Base-by-base conservation (phyloP, 2,888 invertebrate genomes). In the Chironomus riparius region DNA sequence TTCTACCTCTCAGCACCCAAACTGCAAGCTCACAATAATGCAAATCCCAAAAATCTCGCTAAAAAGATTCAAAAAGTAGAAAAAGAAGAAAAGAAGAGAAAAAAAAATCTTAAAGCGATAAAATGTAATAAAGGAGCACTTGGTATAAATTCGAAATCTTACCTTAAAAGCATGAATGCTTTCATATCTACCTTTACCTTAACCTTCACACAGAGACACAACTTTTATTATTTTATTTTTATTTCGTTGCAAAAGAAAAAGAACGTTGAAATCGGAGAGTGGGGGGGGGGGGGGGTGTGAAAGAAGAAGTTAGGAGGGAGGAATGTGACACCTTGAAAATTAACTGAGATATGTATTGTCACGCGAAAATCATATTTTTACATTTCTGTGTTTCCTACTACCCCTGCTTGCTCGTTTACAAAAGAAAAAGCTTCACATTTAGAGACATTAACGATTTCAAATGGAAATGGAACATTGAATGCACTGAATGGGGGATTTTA, bases 81-180 rank as follows among this genome's bases (percentile, higher is more conserved):
- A 28, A 4, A 28, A 28, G 5, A 5, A 68, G 28, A 50, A 21
- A 74, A 68, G n/a, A n/a, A n/a, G n/a, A n/a, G n/a, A 68, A 38
- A 65, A 61, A 50, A 48, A 72, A 72, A 28, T 61, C 61, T 73
- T 68, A 68, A 21, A 68, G 62, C 65, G 74, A 72, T 71, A 71
- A 71, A 73, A 74, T 68, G 47, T 74, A 74, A 74, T 74, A 74
- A 74, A 68, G 15, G 62, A 74, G 68, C 74, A 47, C 74, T 74
- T 48, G 65, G 48, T 22, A 70, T 70, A 74, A 72, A 72, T 70
- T 50, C 62, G 38, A 56, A 56, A 48, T 47, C n/a, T 7, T 62
- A 68, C 24, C 47, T 38, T 62, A 68, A 74, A 62, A 47, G 74
- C 65, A 68, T 62, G 28, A 24, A 47, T 47, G 65, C 22, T 68